These are phyloP conservation scores for Myotis vivesi DNA, from an alignment of 2,797 vertebrate genomes.

Conservation along the genomic window DNA sequence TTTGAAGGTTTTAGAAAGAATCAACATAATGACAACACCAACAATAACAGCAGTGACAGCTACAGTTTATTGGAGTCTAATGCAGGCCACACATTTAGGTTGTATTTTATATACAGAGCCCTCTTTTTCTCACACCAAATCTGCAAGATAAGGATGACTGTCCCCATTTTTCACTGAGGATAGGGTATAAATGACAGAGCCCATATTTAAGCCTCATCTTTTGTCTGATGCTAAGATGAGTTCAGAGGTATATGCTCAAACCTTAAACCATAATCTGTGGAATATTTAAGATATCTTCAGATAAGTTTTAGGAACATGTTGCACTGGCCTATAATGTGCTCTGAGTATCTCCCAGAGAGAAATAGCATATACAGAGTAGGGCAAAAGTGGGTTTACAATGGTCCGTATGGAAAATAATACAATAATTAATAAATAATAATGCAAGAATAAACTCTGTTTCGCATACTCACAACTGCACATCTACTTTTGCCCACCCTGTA, in stretches of 20 bases:
- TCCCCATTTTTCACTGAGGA: neutral
- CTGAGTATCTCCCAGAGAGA: neutral
- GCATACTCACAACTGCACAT: neutral
- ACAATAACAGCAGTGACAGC: neutral
- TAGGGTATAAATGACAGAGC: neutral
- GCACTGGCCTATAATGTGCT: neutral
- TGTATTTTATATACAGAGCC: constrained; percentile 1
- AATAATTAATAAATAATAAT: neutral
- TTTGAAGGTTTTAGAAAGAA: neutral
- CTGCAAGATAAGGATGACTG: neutral
- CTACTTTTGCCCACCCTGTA: neutral
- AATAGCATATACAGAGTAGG: neutral
- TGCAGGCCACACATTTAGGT: neutral
- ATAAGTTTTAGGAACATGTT: neutral
- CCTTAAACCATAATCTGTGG: neutral
- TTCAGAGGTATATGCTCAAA: neutral
- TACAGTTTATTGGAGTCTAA: neutral
- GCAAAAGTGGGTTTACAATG: neutral
- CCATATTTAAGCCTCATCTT: neutral
- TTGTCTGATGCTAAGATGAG: neutral
- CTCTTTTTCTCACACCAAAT: neutral
- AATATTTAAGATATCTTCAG: neutral
- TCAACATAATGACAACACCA: neutral
- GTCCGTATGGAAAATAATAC: neutral
- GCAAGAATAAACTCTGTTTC: neutral